phyloP scores from a whole-genome alignment of 2,113 vertebrate species.

The Syngnathus floridae region DNA sequence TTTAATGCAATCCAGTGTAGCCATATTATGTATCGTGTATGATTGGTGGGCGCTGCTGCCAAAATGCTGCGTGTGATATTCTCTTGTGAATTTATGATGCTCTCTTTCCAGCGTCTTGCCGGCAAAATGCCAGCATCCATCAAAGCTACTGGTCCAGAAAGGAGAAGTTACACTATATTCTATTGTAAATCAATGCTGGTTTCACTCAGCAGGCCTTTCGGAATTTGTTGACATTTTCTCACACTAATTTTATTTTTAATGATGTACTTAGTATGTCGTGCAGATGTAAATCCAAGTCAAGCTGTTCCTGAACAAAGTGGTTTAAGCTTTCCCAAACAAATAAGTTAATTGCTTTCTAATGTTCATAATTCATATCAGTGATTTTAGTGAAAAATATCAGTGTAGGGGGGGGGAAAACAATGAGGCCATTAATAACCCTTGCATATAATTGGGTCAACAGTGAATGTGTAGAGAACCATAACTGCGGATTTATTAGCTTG shows the following conservation, averaged over 20 bases:
- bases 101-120: not conserved
- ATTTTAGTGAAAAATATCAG: not conserved
- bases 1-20: not conserved
- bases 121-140: slow-evolving; percentile 1
- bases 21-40: not conserved
- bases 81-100: slow-evolving; percentile 10
- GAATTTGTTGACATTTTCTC: not conserved
- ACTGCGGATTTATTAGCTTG: not conserved
- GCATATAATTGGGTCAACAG: slow-evolving; percentile 1
- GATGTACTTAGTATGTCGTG: not conserved
- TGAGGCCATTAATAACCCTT: slow-evolving; percentile 4
- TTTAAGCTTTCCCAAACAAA: not conserved
- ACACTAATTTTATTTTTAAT: not conserved
- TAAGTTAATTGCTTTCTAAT: slow-evolving; percentile 1
- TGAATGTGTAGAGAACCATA: not conserved
- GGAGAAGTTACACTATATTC: not conserved
- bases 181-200: not conserved
- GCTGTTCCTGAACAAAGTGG: not conserved
- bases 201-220: not conserved
- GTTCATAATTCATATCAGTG: not conserved
- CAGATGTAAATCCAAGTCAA: not conserved
- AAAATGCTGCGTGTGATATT: slow-evolving; percentile 7
- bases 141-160: not conserved
- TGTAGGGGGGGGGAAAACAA: not conserved
- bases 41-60: not conserved